phyloP scores from a whole-genome alignment of 1,140 invertebrate genomes.

The Bombus waltoni region DNA sequence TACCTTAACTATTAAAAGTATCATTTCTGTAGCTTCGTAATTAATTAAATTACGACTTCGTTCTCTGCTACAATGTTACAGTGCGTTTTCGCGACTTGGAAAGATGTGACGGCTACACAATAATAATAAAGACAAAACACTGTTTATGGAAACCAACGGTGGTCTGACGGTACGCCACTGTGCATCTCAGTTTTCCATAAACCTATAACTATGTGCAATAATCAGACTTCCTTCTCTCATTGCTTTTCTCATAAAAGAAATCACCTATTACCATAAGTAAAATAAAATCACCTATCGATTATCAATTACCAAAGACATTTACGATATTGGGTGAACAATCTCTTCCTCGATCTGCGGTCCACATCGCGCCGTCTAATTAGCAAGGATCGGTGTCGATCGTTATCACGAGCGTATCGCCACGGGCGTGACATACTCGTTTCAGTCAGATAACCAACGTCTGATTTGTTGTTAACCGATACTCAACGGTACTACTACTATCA shows the following conservation, averaged over 20 bases:
- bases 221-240: background rate
- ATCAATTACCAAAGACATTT: constrained; percentile 1
- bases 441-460: background rate
- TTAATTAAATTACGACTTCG: too few species aligned
- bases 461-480: constrained; percentile 28
- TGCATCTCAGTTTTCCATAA: background rate
- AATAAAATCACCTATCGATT: background rate
- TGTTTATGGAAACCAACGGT: too few species aligned
- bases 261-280: too few species aligned
- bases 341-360: background rate
- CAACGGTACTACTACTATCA: background rate
- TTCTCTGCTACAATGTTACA: too few species aligned
- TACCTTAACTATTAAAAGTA: too few species aligned
- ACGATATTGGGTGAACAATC: background rate
- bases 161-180: too few species aligned
- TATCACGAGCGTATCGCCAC: constrained; percentile 18
- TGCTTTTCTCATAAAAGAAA: background rate
- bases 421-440: constrained; percentile 10
- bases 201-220: too few species aligned
- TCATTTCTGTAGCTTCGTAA: too few species aligned
- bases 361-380: constrained; percentile 33
- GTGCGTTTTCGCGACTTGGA: too few species aligned
- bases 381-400: constrained; percentile 26
- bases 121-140: too few species aligned
- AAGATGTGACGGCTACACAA: too few species aligned